Conservation (phyloP, 1,140 invertebrate species). For the Neocloeon triangulifer region DNA sequence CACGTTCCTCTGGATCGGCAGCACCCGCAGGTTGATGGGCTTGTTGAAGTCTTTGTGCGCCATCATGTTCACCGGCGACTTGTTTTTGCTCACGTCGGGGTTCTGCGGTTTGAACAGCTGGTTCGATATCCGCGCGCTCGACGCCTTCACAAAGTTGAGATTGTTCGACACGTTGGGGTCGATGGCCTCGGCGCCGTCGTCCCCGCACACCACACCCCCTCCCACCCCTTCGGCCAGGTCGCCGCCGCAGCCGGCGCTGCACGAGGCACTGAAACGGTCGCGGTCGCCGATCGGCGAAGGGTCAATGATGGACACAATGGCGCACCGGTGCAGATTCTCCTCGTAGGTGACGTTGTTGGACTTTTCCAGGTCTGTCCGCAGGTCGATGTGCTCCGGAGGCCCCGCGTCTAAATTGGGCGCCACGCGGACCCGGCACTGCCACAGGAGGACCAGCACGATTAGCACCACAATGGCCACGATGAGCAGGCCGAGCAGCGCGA, state of each 20-base stretch:
- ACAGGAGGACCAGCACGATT: slow-evolving; percentile 20
- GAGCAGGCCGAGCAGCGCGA: slow-evolving; percentile 25
- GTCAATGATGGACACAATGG: too few species aligned
- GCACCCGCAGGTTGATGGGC: slow-evolving; percentile 28
- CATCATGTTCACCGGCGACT: slow-evolving; percentile 42
- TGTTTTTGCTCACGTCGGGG: slow-evolving; percentile 53
- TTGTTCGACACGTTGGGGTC: slow-evolving; percentile 34
- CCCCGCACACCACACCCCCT: slow-evolving; percentile 9
- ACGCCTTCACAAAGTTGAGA: slow-evolving; percentile 25
- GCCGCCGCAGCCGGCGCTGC: slow-evolving; percentile 14
- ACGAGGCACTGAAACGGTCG: slow-evolving; percentile 31
- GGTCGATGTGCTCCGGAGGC: slow-evolving; percentile 14
- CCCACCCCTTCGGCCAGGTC: background rate
- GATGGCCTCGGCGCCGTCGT: slow-evolving; percentile 27
- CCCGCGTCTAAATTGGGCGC: slow-evolving; percentile 14
- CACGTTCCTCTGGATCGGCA: slow-evolving; percentile 14
- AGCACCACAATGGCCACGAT: slow-evolving; percentile 22
- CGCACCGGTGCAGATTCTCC: slow-evolving; percentile 54
- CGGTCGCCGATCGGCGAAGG: too few species aligned
- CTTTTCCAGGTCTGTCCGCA: slow-evolving; percentile 36
- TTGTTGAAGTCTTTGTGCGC: slow-evolving; percentile 55
- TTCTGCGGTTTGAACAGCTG: slow-evolving; percentile 49
- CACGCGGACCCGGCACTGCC: slow-evolving; percentile 25
- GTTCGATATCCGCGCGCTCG: slow-evolving; percentile 19
- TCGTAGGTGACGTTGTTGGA: slow-evolving; percentile 77